Conservation (phyloP, 2,113 vertebrate species). For the Amblyornis subalaris region DNA sequence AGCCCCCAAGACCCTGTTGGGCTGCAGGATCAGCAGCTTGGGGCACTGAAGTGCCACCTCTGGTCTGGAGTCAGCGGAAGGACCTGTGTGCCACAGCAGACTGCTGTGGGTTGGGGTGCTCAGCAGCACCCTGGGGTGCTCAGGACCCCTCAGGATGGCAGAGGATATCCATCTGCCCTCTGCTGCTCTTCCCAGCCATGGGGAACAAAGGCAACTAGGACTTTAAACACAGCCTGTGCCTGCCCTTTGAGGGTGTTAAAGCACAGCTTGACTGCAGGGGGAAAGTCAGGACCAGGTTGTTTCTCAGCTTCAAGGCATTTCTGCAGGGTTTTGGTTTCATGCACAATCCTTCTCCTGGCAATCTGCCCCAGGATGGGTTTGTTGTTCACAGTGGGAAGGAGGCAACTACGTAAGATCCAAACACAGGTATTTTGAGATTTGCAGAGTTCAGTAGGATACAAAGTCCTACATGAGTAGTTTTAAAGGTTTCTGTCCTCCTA, state of each 20-base stretch:
- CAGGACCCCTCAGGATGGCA: not conserved
- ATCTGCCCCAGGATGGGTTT: not conserved
- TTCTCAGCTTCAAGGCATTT: not conserved
- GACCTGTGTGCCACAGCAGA: not conserved
- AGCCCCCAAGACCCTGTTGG: fast-evolving
- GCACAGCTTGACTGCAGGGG: not conserved
- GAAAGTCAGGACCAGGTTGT: not conserved
- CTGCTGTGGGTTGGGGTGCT: not conserved
- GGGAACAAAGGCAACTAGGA: not conserved
- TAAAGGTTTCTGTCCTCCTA: not conserved
- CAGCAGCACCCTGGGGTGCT: not conserved
- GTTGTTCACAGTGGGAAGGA: not conserved
- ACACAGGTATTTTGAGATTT: not conserved
- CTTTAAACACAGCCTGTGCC: not conserved
- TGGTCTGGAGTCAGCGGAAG: not conserved
- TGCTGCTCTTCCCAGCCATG: not conserved
- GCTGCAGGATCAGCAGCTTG: not conserved
- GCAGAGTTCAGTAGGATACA: not conserved
- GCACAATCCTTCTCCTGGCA: not conserved
- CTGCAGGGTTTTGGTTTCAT: not conserved
- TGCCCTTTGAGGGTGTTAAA: not conserved
- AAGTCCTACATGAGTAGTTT: not conserved
- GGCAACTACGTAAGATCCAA: not conserved
- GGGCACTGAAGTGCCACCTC: not conserved
- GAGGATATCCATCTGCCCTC: not conserved